Conservation (phyloP, 2,888 invertebrate genomes). For the Hirtodrosophila alboralis region DNA sequence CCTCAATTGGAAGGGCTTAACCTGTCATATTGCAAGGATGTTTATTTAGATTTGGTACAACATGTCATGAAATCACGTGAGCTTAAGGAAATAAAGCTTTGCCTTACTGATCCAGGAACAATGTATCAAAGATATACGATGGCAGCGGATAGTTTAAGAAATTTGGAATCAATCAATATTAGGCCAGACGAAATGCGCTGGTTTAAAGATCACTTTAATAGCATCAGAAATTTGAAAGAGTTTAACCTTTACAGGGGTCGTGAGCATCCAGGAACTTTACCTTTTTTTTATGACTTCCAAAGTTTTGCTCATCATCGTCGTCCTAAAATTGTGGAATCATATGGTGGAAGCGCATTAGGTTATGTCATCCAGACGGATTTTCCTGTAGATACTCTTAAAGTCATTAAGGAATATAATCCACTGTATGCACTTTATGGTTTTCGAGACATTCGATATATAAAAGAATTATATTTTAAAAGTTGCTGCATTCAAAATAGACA, state of each 20-base stretch:
- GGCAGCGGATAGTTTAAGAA: slow-evolving; percentile 25
- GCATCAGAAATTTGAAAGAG: slow-evolving; percentile 35
- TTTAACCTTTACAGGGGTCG: slow-evolving; percentile 27
- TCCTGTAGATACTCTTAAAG: slow-evolving; percentile 39
- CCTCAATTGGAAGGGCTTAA: slow-evolving; percentile 46
- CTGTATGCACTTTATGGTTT: slow-evolving; percentile 5
- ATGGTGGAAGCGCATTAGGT: slow-evolving; percentile 6
- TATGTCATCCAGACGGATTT: slow-evolving; percentile 25
- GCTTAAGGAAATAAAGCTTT: slow-evolving; percentile 49
- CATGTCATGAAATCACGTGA: slow-evolving; percentile 35
- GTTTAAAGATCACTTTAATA: slow-evolving; percentile 40
- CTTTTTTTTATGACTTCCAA: slow-evolving; percentile 13
- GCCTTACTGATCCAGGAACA: slow-evolving; percentile 7
- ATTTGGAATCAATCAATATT: slow-evolving; percentile 47
- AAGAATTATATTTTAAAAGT: slow-evolving; percentile 43
- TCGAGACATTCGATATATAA: slow-evolving; percentile 19
- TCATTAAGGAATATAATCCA: slow-evolving; percentile 44
- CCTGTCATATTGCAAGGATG: slow-evolving; percentile 42
- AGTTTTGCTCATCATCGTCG: slow-evolving; percentile 9
- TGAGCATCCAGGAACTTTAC: no score
- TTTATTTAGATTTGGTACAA: slow-evolving; percentile 26
- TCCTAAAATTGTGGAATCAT: slow-evolving; percentile 28
- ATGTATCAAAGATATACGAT: no score
- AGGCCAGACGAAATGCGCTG: slow-evolving; percentile 45
- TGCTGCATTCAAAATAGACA: slow-evolving; percentile 22